Evolutionary conservation across 1,140 invertebrate species (phyloP).

Genomic region (Drosophila grimshawi): DNA sequence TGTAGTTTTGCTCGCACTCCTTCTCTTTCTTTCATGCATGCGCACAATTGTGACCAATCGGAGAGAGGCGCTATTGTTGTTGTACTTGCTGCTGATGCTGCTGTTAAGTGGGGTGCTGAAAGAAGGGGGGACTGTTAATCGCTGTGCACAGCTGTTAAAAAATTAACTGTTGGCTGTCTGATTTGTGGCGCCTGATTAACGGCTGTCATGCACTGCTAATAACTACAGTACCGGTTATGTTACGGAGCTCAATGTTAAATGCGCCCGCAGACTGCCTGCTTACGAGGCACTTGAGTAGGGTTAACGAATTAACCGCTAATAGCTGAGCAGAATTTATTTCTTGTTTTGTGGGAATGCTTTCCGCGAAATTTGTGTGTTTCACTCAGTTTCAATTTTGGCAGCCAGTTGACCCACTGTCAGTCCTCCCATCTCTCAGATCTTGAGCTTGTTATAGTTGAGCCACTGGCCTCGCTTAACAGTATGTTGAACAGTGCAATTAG

Average conservation of each 20-base stretch:
- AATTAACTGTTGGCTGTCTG: slow-evolving; percentile 43
- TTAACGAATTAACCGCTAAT: slow-evolving; percentile 60
- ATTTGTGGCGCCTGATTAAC: slow-evolving; percentile 76
- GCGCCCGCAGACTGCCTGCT: slow-evolving; percentile 26
- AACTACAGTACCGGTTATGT: slow-evolving; percentile 50
- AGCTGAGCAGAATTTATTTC: slow-evolving; percentile 40
- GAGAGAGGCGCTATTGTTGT: not conserved
- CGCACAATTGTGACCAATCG: not conserved
- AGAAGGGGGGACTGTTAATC: slow-evolving; percentile 20
- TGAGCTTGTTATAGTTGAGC: slow-evolving; percentile 3
- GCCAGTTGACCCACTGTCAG: slow-evolving; percentile 53
- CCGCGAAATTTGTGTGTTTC: not conserved
- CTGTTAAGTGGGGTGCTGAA: not conserved
- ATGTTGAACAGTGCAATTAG: slow-evolving; percentile 23
- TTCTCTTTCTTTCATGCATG: not conserved
- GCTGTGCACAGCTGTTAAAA: slow-evolving; percentile 33
- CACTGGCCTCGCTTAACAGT: slow-evolving; percentile 30
- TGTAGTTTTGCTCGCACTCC: not conserved
- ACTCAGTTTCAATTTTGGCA: not conserved
- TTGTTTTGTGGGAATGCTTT: slow-evolving; percentile 50
- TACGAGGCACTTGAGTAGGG: slow-evolving; percentile 62
- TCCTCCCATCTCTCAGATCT: slow-evolving; percentile 31
- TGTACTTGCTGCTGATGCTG: not conserved
- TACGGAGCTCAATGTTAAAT: slow-evolving; percentile 37
- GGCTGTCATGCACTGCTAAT: slow-evolving; percentile 58